A percentile compares a stretch with the other conserved stretches of the same genome.
phyloP scores from a whole-genome alignment of 2,888 invertebrate species.

The Cheilosia grossa region DNA sequence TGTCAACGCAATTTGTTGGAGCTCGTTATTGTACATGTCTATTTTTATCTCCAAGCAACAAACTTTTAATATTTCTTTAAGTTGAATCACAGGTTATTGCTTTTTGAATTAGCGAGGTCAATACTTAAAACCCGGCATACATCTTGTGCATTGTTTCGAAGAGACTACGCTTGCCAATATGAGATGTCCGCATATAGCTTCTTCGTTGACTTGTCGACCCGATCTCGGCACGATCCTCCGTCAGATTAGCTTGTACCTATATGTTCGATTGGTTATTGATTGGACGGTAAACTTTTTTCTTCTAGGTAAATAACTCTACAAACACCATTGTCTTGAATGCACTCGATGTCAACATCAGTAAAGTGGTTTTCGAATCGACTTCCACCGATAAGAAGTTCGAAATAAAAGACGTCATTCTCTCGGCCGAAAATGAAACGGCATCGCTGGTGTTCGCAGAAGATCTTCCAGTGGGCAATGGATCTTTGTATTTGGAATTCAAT shows the following conservation, averaged over 20 bases:
- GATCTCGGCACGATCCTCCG: no score
- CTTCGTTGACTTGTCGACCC: no score
- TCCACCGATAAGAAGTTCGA: constrained; percentile 81
- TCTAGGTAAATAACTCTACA: constrained; percentile 88
- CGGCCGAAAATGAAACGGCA: constrained; percentile 87
- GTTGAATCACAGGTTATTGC: constrained; percentile 9
- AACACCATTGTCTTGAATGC: constrained; percentile 90
- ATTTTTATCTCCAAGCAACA: background rate
- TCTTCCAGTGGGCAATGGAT: constrained; percentile 85
- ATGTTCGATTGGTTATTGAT: no score
- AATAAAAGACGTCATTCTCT: constrained; percentile 78
- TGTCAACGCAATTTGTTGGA: no score
- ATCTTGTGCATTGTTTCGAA: no score
- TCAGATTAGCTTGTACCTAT: no score
- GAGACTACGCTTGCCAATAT: no score
- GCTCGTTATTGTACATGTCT: no score
- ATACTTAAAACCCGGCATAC: background rate
- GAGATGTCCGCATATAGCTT: no score
- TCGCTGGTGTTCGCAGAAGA: constrained; percentile 86
- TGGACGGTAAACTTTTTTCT: constrained; percentile 69
- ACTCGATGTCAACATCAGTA: constrained; percentile 89
- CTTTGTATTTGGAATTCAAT: constrained; percentile 88
- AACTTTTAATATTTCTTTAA: background rate
- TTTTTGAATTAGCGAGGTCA: background rate
- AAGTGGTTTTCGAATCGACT: constrained; percentile 85